Percentiles rank a stretch among this genome's conserved stretches.
Conservation (phyloP, 2,797 vertebrate species). For the Sus cebifrons region DNA sequence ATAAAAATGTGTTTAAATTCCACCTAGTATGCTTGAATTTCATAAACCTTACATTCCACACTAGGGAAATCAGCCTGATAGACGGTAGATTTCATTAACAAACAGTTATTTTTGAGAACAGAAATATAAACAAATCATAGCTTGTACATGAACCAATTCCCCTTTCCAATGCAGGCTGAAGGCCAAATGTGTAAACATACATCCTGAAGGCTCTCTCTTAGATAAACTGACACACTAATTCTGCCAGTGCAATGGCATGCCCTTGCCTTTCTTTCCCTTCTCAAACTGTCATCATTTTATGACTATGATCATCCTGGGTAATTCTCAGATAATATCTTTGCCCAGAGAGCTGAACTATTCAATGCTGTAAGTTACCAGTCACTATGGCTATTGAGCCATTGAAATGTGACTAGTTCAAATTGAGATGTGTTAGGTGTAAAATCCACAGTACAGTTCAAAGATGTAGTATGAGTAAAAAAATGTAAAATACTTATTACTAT, state of each 20-base stretch:
- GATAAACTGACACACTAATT: conserved; percentile 67
- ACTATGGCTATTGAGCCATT: background rate
- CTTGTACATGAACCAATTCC: conserved; percentile 73
- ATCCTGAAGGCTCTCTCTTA: conserved; percentile 43
- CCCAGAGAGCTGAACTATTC: background rate
- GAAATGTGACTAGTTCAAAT: background rate
- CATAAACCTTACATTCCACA: conserved; percentile 46
- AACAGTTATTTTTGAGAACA: conserved; percentile 78
- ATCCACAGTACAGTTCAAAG: conserved; percentile 5
- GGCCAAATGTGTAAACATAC: conserved; percentile 72
- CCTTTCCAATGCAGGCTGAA: conserved; percentile 75
- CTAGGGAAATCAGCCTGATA: conserved; percentile 59
- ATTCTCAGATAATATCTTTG: conserved; percentile 27
- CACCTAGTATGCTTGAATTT: conserved; percentile 41
- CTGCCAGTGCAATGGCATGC: conserved; percentile 73
- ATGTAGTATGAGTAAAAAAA: background rate
- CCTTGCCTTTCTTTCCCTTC: conserved; percentile 50
- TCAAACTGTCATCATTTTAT: conserved; percentile 44
- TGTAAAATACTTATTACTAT: background rate
- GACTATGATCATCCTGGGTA: background rate
- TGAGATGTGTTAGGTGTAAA: conserved; percentile 13
- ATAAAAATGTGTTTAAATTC: conserved; percentile 65
- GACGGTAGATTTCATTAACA: conserved; percentile 79
- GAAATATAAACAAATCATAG: conserved; percentile 83
- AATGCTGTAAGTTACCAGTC: background rate